Conservation (phyloP, 2,888 invertebrate genomes). For the Sialis fuliginosa region DNA sequence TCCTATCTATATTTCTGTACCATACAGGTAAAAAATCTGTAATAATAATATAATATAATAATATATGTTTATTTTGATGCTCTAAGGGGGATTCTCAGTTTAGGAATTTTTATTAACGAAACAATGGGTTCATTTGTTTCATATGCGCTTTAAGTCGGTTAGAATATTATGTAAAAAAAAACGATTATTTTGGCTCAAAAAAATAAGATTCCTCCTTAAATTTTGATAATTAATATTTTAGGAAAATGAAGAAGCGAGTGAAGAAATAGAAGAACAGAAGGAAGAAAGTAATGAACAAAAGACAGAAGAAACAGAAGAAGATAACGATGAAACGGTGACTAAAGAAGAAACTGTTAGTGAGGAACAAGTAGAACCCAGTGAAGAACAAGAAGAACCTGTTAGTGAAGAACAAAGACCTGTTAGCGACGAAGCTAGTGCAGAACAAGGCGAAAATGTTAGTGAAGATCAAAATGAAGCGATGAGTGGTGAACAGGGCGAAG, state of each 20-base stretch:
- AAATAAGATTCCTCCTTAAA: too few relatives aligned
- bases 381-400: slow-evolving; percentile 16
- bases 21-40: too few relatives aligned
- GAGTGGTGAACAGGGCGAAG: slow-evolving; percentile 19
- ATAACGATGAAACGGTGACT: slow-evolving; percentile 11
- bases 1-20: too few relatives aligned
- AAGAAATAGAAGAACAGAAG: slow-evolving; percentile 10
- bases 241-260: slow-evolving; percentile 8
- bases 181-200: too few relatives aligned
- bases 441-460: slow-evolving; percentile 16
- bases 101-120: too few relatives aligned
- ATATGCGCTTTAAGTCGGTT: too few relatives aligned
- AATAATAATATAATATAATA: too few relatives aligned
- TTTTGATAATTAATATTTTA: background rate
- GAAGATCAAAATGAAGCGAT: slow-evolving; percentile 13
- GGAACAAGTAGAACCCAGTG: slow-evolving; percentile 12
- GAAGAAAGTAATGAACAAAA: slow-evolving; percentile 13
- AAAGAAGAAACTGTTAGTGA: slow-evolving; percentile 18
- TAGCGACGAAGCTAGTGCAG: slow-evolving; percentile 14
- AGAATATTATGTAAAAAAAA: too few relatives aligned
- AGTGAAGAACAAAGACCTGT: slow-evolving; percentile 12
- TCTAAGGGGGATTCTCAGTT: too few relatives aligned
- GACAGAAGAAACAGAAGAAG: slow-evolving; percentile 14
- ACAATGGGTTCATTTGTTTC: too few relatives aligned
- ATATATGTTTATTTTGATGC: too few relatives aligned